Conservation (phyloP, 1,140 invertebrate genomes). For the Cyphomyrmex costatus region DNA sequence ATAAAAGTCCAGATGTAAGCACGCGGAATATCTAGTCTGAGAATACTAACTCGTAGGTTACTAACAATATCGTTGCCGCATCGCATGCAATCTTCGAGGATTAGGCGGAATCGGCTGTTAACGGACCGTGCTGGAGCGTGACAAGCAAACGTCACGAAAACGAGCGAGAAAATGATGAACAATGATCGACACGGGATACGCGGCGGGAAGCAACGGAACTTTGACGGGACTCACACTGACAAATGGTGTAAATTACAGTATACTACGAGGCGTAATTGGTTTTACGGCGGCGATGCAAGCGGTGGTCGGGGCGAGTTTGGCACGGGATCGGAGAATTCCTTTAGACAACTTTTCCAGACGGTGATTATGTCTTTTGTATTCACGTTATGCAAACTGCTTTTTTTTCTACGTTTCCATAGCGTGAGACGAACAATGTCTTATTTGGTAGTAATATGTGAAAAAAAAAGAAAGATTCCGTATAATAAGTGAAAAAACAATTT, state of each 20-base stretch:
- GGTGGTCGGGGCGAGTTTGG: background rate
- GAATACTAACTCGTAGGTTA: background rate
- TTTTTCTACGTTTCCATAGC: constrained; percentile 8
- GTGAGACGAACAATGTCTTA: background rate
- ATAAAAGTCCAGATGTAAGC: background rate
- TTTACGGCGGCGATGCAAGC: background rate
- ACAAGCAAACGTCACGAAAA: constrained; percentile 37
- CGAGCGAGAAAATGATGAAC: constrained; percentile 34
- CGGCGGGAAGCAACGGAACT: constrained; percentile 37
- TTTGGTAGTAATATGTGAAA: background rate
- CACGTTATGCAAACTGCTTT: constrained; percentile 42
- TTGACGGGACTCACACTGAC: constrained; percentile 32
- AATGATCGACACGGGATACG: constrained; percentile 38
- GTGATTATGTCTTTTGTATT: constrained; percentile 50
- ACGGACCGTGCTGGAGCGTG: constrained; percentile 25
- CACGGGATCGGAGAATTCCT: constrained; percentile 35
- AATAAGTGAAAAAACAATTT: background rate
- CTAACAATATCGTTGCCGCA: background rate
- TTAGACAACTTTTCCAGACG: constrained; percentile 32
- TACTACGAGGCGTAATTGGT: constrained; percentile 32
- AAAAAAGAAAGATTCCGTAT: background rate
- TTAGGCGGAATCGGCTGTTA: constrained; percentile 21
- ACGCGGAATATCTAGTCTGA: background rate
- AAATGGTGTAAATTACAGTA: constrained; percentile 26
- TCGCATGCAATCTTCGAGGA: constrained; percentile 24